Base-by-base conservation (phyloP, 2,888 invertebrate genomes). In the Pterostichus niger region DNA sequence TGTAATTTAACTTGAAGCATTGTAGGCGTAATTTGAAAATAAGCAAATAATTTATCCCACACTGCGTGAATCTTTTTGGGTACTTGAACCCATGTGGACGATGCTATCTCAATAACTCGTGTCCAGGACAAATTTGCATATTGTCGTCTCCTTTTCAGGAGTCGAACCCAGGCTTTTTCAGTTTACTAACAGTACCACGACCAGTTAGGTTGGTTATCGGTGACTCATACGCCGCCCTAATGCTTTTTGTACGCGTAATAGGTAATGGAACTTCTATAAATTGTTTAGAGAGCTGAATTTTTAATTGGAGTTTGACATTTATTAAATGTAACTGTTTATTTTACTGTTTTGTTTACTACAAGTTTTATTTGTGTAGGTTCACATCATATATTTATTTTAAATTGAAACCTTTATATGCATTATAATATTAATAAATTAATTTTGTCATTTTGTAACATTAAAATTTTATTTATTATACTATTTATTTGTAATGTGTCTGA, bases 31-130 rank as follows among this genome's bases (percentile, higher is more conserved):
- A 71, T 71, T 71, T 71, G 40, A 71, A 71, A 71, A 71, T 71
- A 71, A 64, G 44, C 68, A 71, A 71, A 71, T 71, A 71, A 40
- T 71, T 13, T 71, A 71, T 71, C 68, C 68, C 68, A 71, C 68
- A 71, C 44, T 40, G 1, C 9, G 15, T 17, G 24, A 44, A 13
- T 40, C 40, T 56, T 13, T 71, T 71, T 44, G 17, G 68, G 44
- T 71, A 44, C 68, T 40, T 71, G 68, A 40, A 71, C 68, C 68
- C 68, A 40, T 31, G 40, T 59, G 59, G 31, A 35, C 64, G 44
- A 11, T 71, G 15, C 15, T 71, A 44, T 71, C 68, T 40, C 44
- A 64, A 40, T 64, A 15, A n/a, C 33, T 64, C 33, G 40, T 31
- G 68, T 44, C 44, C 68, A 15, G 68, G 44, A 71, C 68, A 71